Conservation (phyloP, 2,888 invertebrate species). For the Cephus sareptanus region DNA sequence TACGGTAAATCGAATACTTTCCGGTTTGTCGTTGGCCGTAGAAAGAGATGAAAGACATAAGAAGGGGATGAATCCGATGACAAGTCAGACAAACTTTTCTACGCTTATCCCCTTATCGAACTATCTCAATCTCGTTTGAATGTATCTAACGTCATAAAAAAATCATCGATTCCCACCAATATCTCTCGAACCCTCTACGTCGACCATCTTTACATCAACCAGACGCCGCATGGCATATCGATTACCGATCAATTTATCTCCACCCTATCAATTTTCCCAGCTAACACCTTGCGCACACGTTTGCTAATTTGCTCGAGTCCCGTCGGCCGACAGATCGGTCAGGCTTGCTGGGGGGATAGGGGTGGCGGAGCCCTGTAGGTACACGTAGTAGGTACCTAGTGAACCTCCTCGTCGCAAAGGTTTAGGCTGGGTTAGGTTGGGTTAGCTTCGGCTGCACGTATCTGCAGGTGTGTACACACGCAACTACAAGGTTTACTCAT, state of each 20-base stretch:
- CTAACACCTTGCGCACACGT: conserved; percentile 18
- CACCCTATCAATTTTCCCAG: conserved; percentile 4
- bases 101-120: background rate
- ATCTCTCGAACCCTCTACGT: background rate
- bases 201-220: background rate
- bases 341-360: background rate
- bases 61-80: background rate
- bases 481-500: background rate
- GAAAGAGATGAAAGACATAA: background rate
- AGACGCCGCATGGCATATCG: background rate
- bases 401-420: background rate
- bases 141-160: background rate
- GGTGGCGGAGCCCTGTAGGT: background rate
- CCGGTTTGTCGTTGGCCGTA: background rate
- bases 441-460: background rate
- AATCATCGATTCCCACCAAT: background rate
- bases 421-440: background rate
- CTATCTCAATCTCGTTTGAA: background rate
- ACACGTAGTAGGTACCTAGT: background rate
- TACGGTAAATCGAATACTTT: background rate
- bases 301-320: conserved; percentile 18
- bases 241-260: conserved; percentile 4
- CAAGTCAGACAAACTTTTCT: background rate
- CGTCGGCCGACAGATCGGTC: conserved; percentile 1
- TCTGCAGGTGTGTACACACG: background rate